Base-by-base conservation (phyloP, 1,140 invertebrate species). In the Neodiprion virginianus region DNA sequence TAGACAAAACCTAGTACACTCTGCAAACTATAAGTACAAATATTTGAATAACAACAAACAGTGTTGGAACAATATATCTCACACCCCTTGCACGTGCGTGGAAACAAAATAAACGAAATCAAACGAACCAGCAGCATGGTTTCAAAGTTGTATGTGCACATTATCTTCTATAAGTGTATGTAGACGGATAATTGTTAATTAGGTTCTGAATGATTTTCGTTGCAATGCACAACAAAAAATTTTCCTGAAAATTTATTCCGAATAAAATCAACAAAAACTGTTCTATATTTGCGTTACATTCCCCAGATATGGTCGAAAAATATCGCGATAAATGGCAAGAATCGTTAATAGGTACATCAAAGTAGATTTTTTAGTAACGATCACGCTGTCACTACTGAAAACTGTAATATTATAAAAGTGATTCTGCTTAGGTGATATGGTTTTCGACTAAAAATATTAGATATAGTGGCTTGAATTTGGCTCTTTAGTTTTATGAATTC, bases 401-500 rank as follows among this genome's bases (percentile, higher is more conserved):
- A 40, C 28, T 40, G 28, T 40, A 40, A 40, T 40, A 40, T 40
- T 40, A 40, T 40, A 40, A 40, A 40, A 2, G 0, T 40, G 1
- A 5, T 40, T 40, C n/a, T 61, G n/a, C n/a, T 61, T 17, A 61
- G 53, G n/a, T 61, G 53, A 61, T 61, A 61, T 61, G 53, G 53
- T 61, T 61, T 17, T 61, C n/a, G 11, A 17, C 11, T 17, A 14
- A 61, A 61, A 40, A 40, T 40, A 40, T 40, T 40, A 12, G 53
- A 61, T 61, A 61, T 61, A 61, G 53, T 61, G 53, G 53, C 53
- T 61, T 61, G 53, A 61, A 17, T 61, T 61, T 61, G 53, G 53
- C 53, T 61, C 28, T 61, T 61, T 61, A 14, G 8, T 61, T 61
- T 61, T 61, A 61, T 17, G n/a, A 61, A 61, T 14, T 61, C 53